phyloP scores from a whole-genome alignment of 2,113 vertebrate genomes.

The Greenwoodochromis staneri region DNA sequence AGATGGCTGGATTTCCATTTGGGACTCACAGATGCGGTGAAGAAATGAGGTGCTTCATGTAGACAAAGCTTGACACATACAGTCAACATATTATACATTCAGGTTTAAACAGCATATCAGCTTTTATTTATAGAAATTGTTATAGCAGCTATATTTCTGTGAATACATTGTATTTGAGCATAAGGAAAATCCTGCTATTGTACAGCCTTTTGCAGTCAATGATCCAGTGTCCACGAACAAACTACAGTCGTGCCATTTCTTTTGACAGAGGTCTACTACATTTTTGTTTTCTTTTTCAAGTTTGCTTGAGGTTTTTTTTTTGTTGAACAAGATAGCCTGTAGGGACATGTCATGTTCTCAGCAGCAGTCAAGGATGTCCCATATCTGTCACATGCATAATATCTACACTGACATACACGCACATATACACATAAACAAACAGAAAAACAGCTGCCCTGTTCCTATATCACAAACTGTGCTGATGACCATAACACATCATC shows the following conservation, averaged over 20 bases:
- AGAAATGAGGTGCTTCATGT: neutral
- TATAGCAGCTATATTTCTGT: neutral
- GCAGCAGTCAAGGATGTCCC: conserved; percentile 63
- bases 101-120: neutral
- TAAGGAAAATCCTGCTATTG: neutral
- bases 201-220: neutral
- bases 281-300: conserved; percentile 5
- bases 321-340: conserved; percentile 37
- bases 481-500: conserved; percentile 52
- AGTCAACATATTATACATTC: neutral
- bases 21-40: conserved; percentile 23
- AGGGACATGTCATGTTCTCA: conserved; percentile 58
- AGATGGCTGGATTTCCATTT: conserved; percentile 46
- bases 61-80: conserved; percentile 9
- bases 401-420: conserved; percentile 9
- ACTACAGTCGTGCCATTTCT: conserved; percentile 3
- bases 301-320: conserved; percentile 42
- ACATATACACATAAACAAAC: conserved; percentile 15
- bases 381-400: conserved; percentile 68
- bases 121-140: neutral
- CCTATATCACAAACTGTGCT: conserved; percentile 53
- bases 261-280: conserved; percentile 36
- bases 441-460: conserved; percentile 49
- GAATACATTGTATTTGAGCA: neutral
- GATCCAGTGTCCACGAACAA: neutral